A percentile compares a stretch with the other conserved stretches of the same genome.
These are phyloP conservation scores for Cervus canadensis DNA, from an alignment of 2,113 vertebrate genomes.

Conservation along the genomic window DNA sequence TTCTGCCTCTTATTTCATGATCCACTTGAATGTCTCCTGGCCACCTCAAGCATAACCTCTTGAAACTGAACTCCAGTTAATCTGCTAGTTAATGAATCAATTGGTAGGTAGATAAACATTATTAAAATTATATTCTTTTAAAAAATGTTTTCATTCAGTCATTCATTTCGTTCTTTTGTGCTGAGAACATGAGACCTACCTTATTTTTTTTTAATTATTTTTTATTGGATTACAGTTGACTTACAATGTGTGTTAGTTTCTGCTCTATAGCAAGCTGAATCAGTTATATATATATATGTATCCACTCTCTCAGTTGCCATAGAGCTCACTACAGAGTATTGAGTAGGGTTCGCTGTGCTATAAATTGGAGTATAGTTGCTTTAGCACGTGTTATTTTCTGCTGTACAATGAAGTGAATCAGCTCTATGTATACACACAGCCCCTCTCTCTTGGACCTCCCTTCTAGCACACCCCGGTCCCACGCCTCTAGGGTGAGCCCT, in stretches of 20 bases:
- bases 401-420: neutral
- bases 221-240: neutral
- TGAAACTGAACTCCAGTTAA: neutral
- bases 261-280: neutral
- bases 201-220: neutral
- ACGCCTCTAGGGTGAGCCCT: neutral
- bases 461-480: neutral
- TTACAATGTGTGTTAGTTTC: neutral
- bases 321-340: neutral
- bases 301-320: neutral
- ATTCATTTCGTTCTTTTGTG: neutral
- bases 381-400: neutral
- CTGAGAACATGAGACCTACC: neutral
- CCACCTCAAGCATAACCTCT: neutral
- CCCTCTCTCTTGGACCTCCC: neutral
- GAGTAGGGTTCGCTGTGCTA: neutral
- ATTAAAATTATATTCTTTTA: neutral
- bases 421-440: neutral
- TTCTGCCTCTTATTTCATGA: neutral
- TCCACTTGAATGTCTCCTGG: neutral
- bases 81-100: neutral
- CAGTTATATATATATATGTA: neutral
- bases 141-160: neutral
- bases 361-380: neutral
- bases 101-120: neutral